Base-by-base conservation (phyloP, 2,888 invertebrate genomes). In the Heliconius aoede region DNA sequence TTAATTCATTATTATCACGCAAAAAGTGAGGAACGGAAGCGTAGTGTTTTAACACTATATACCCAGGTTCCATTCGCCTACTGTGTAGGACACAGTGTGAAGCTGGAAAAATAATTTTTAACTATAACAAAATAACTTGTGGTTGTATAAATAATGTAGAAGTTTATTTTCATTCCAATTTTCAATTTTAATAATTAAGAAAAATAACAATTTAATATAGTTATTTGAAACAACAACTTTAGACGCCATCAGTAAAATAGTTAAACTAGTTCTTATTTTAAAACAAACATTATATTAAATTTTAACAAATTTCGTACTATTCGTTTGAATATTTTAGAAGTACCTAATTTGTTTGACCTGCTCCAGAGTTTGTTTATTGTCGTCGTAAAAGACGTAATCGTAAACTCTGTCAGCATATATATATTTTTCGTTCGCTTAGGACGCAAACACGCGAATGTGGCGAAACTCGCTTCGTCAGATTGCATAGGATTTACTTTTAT, bases 371-470 rank as follows among this genome's bases (percentile, higher is more conserved):
- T 46, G 40, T 74, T 74, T 72, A 61, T 62, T 28, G 28, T 28
- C 61, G 40, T 62, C 68, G 61, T 74, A 68, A 78, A 78, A 67
- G 58, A 72, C 55, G 36, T 72, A 62, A 60, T 68, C 40, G 40
- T 68, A 51, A 74, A 74, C 72, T 61, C 46, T 67, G 64, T 72
- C 71, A 65, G 30, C 68, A 74, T 74, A 55, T 55, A 68, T 74
- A 67, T 55, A 74, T 32, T 74, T 74, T 77, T 51, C 58, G 28
- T 74, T 61, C 1, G n/a, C 58, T 72, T 32, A 71, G 18, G 71
- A 71, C 46, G 69, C n/a, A 46, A 32, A 55, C 46, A 21, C 36
- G 30, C 28, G 67, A 21, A 68, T 74, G 77, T 71, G 75, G 61
- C 30, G 64, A 24, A 51, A 65, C 28, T 73, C 51, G 24, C 8